Evolutionary conservation across 2,113 vertebrate genomes (phyloP).

Genomic region (Maccullochella peelii): DNA sequence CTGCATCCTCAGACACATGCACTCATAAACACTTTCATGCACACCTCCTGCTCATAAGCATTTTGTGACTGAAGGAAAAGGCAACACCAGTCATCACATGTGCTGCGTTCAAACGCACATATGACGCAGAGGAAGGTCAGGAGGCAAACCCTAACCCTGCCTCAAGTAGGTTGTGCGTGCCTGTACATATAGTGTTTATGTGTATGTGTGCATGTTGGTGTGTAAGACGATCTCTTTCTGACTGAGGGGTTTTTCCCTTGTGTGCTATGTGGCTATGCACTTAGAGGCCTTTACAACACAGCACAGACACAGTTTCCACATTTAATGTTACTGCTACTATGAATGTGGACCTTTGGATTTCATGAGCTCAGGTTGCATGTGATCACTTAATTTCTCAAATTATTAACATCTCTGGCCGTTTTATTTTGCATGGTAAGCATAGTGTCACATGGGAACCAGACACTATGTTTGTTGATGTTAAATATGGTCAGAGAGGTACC

Average conservation of each 20-base stretch:
- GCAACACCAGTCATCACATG: neutral
- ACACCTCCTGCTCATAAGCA: neutral
- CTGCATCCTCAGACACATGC: neutral
- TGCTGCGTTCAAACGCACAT: slow-evolving; percentile 22
- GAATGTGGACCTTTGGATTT: neutral
- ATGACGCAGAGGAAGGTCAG: slow-evolving; percentile 23
- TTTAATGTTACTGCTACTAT: neutral
- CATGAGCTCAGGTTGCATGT: neutral
- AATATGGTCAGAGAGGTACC: slow-evolving; percentile 10
- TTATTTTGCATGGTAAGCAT: slow-evolving; percentile 12
- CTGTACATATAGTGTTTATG: slow-evolving; percentile 14
- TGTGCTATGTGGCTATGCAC: slow-evolving; percentile 39
- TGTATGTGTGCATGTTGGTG: slow-evolving; percentile 34
- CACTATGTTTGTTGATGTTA: slow-evolving; percentile 19
- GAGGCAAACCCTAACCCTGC: too few relatives aligned
- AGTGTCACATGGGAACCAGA: slow-evolving; percentile 2
- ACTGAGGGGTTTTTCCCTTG: slow-evolving; percentile 52
- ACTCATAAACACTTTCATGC: neutral
- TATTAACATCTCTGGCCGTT: neutral
- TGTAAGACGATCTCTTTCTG: slow-evolving; percentile 50
- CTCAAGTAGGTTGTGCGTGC: neutral
- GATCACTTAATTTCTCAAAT: neutral
- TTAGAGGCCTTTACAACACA: slow-evolving; percentile 30
- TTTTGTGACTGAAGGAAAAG: slow-evolving; percentile 24
- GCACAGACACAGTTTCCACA: neutral